Evolutionary conservation across 2,113 vertebrate genomes (phyloP).

Genomic region (Trematocara zebra): DNA sequence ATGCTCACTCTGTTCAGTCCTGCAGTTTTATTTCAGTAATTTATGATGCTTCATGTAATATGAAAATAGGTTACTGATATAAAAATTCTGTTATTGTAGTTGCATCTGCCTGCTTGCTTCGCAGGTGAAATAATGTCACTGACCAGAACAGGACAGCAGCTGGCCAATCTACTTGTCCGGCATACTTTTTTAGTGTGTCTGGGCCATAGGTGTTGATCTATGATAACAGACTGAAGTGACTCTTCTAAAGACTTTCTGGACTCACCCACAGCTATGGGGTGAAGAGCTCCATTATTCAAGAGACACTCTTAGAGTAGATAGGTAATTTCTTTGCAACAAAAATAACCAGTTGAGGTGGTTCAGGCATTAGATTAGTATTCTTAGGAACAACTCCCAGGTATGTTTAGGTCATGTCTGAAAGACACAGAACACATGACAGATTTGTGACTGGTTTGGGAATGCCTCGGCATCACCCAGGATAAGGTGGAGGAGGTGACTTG

Average conservation of each 20-base stretch:
- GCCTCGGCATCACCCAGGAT: neutral
- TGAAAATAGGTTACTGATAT: neutral
- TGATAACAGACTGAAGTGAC: neutral
- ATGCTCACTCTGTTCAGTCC: neutral
- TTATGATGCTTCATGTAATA: neutral
- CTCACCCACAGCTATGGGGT: neutral
- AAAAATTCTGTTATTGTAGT: neutral
- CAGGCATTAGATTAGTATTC: neutral
- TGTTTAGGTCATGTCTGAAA: neutral
- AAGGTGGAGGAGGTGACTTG: neutral
- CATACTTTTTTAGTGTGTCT: neutral
- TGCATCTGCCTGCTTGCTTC: neutral
- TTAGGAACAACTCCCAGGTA: neutral
- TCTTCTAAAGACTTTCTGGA: neutral
- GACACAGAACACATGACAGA: neutral
- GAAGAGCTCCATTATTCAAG: neutral
- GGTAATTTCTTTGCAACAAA: neutral
- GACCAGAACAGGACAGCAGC: neutral
- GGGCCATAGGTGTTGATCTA: neutral
- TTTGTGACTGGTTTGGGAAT: neutral
- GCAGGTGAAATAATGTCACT: neutral
- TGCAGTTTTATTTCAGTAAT: neutral
- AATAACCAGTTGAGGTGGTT: neutral
- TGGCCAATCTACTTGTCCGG: neutral
- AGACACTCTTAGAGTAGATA: neutral